phyloP scores from a whole-genome alignment of 2,113 vertebrate species.

The Condylura cristata region DNA sequence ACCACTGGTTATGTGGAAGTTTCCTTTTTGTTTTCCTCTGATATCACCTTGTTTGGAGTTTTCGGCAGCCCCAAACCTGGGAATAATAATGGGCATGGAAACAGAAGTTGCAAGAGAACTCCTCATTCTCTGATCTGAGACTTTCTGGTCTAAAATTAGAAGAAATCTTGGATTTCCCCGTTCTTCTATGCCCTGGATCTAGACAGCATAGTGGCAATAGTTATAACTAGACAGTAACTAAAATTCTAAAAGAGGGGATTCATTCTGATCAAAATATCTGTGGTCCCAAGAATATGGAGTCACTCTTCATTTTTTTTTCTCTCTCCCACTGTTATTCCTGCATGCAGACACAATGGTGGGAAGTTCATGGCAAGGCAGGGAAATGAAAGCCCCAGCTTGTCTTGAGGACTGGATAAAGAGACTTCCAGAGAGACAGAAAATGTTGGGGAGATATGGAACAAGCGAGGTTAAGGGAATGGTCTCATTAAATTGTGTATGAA shows the following conservation, averaged over 20 bases:
- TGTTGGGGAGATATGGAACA: background rate
- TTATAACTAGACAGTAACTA: background rate
- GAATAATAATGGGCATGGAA: background rate
- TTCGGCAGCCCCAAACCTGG: background rate
- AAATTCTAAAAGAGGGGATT: background rate
- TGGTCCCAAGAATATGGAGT: background rate
- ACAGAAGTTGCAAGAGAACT: background rate
- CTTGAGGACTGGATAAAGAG: background rate
- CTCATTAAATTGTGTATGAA: background rate
- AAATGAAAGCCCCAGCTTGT: background rate
- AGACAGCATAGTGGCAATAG: too few relatives aligned
- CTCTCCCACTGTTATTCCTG: background rate
- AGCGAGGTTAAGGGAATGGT: background rate
- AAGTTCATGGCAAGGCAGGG: background rate
- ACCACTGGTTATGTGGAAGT: background rate
- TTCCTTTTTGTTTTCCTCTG: background rate
- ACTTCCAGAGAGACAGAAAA: background rate
- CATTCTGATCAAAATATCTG: background rate
- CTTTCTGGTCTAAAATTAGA: background rate
- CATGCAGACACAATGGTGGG: background rate
- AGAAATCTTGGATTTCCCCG: background rate
- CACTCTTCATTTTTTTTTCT: background rate
- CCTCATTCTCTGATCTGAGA: background rate
- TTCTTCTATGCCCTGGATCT: accelerated
- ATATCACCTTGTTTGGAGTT: background rate